Percentiles rank a stretch among this genome's conserved stretches.
Evolutionary conservation across 2,797 vertebrate species (phyloP).

Genomic region (Rhincodon typus): DNA sequence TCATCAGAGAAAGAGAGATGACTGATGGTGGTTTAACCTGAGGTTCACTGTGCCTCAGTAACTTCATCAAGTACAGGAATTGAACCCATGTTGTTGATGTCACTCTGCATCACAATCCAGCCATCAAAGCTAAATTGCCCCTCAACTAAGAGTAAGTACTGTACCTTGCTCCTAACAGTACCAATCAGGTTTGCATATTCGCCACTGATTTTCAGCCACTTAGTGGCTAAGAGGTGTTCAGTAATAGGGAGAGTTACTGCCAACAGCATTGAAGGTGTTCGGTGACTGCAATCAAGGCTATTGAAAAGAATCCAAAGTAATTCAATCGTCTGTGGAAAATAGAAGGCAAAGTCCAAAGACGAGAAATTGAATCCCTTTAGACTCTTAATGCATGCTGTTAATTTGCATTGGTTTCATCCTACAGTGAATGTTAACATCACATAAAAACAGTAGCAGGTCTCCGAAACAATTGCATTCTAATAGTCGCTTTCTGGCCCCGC

Average conservation of each 20-base stretch:
- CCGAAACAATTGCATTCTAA: no score
- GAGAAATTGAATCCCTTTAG: neutral
- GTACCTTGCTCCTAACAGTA: neutral
- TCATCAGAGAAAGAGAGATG: no score
- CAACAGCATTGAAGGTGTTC: neutral
- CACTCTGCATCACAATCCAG: no score
- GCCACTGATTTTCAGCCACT: neutral
- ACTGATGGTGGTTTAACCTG: no score
- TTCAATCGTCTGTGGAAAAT: constrained; percentile 1
- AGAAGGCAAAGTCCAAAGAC: neutral
- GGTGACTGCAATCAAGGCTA: neutral
- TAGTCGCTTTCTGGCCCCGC: neutral
- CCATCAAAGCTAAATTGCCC: no score
- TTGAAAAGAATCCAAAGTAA: neutral
- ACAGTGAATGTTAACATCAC: neutral
- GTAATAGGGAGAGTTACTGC: neutral
- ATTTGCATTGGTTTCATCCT: neutral
- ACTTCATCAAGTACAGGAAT: no score
- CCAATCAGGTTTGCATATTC: neutral
- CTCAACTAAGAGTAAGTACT: no score
- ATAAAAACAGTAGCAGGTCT: neutral
- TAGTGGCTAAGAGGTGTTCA: neutral
- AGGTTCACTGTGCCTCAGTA: no score
- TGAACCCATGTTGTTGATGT: no score
- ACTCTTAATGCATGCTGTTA: neutral